Base-by-base conservation (phyloP, 2,888 invertebrate species). In the Pogonocherus hispidulus region DNA sequence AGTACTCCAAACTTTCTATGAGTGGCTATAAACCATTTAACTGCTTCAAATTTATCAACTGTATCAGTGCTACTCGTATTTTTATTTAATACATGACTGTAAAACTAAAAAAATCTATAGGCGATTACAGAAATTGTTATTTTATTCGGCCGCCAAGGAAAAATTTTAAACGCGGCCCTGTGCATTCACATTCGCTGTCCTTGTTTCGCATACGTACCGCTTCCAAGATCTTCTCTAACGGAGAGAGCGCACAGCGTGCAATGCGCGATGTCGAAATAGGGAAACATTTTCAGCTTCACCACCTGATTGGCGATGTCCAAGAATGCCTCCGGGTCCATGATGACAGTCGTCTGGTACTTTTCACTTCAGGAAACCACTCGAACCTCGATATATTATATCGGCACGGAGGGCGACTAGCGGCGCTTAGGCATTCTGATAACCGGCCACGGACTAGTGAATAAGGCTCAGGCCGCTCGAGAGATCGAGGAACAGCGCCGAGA, bases 231-330 rank as follows among this genome's bases (percentile, higher is more conserved):
- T 86, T 99, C 98, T 82, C 97, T 90, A 76, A 98, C 97, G 81
- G 95, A 94, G 80, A 98, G 89, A 83, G 98, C 97, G 88, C 96
- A 97, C 79, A 98, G 88, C 81, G 96, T 90, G 86, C 96, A 97
- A 88, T 99, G 98, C 79, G 98, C 98, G 82, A 98, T 93, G 86
- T 99, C 99, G 87, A 99, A 99, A 89, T 98, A 99, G 63, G 99
- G 99, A 85, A 94, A 99, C 98, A 99, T 99, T 90, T 99, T 98
- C 79, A 99, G 89, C 87, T 98, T 97, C 80, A 97, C 96, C 89
- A 99, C 96, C 91, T 97, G 96, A 88, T 98, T 98, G 88, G 99
- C 98, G 90, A 98, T 91, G 87, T 98, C 97, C 84, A 99, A 90
- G 88, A 98, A 97, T 74, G 96, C 93, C 89, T 97, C 97, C 85